These are phyloP conservation scores for cat (Felis catus) DNA, from an alignment of 2,113 vertebrate species.

Conservation along the genomic window F.catus_Fca126_mat1.0 CM031415.1:65675501-65676000, in stretches of 20 bases:
- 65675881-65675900: neutral
- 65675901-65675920: neutral
- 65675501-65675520: neutral
- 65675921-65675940: neutral
- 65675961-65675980: neutral
- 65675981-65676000: neutral
- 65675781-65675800: neutral
- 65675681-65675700: neutral
- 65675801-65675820: neutral
- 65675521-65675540: neutral
- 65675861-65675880: neutral
- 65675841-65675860: neutral
- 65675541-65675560: neutral
- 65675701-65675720: neutral
- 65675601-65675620: neutral
- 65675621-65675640: neutral
- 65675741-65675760: neutral
- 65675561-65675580: neutral
- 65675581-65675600: neutral
- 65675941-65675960: neutral
- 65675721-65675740: neutral
- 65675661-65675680: neutral
- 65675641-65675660: neutral
- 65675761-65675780: neutral
- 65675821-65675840: neutral